Base-by-base conservation (phyloP, 2,888 invertebrate genomes). In the Mesorhabditis spiculigera region DNA sequence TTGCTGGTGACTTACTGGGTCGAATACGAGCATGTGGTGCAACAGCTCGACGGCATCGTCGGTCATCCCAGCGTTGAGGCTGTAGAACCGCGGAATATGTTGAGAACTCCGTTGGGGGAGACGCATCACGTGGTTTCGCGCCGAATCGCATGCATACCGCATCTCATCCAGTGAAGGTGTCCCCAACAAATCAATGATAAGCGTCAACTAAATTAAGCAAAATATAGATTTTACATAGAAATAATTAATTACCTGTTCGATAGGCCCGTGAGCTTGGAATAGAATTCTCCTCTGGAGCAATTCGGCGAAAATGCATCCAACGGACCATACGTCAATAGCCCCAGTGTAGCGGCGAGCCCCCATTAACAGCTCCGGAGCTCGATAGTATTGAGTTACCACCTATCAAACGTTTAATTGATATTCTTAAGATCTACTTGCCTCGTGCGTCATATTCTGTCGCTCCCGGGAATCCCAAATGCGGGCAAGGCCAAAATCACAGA, bases 271-370 rank as follows among this genome's bases (percentile, higher is more conserved):
- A 63, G 97, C 97, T 89, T 96, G 96, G 89, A 98, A 98, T 79
- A 98, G 90, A 82, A 98, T 98, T 83, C 96, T 90, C 76, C 97
- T 90, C 71, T 95, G 94, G 66, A 98, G 90, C 73, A 98, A 90
- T 87, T 98, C 98, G 61, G 96, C 97, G 87, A 98, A 97, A 87
- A 98, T 98, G 88, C 98, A 98, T 65, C 98, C 98, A 65, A 98
- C 96, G 63, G 95, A 95, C 98, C 98, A 98, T 69, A 98, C 94
- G 87, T 98, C 98, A 65, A 98, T 94, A 4, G 95, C 94, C 8
- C 93, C 93, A 5, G 93, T 92, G 89, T 98, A 98, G 87, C 80
- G 75, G 83, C 93, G 92, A 45, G 97, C 95, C 45, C 98, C 98
- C 96, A 98, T 97, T 73, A 98, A 90, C 84, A 98, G 94, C 89